A percentile compares a stretch with the other conserved stretches of the same genome.
Conservation (phyloP, 2,888 invertebrate species). For the Dolomedes plantarius region DNA sequence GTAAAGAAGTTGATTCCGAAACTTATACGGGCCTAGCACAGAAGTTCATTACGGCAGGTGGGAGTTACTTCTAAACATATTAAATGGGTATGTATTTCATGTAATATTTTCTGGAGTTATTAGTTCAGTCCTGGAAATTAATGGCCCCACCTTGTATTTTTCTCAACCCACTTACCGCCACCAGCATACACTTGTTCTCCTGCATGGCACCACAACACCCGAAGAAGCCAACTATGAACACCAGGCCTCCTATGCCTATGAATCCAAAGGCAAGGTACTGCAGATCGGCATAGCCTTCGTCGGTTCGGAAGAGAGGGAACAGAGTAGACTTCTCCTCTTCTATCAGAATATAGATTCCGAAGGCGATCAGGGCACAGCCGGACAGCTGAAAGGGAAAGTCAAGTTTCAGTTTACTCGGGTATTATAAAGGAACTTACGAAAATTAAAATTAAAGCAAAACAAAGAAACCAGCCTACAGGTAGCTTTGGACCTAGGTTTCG, state of each 20-base stretch:
- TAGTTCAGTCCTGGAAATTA: too few species aligned
- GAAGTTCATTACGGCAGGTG: too few species aligned
- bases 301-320: conserved; percentile 79
- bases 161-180: conserved; percentile 78
- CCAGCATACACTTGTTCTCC: conserved; percentile 79
- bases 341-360: conserved; percentile 80
- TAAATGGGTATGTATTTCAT: too few species aligned
- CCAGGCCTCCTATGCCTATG: conserved; percentile 79
- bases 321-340: conserved; percentile 79
- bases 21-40: too few species aligned
- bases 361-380: conserved; percentile 79
- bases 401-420: background rate
- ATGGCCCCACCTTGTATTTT: too few species aligned
- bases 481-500: too few species aligned
- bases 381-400: conserved; percentile 77
- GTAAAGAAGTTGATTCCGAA: too few species aligned
- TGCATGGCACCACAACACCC: conserved; percentile 81
- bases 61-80: too few species aligned
- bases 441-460: too few species aligned
- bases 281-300: conserved; percentile 78
- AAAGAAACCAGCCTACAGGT: too few species aligned
- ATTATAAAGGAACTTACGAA: background rate
- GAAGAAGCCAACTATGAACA: conserved; percentile 80
- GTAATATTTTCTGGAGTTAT: too few species aligned
- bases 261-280: conserved; percentile 79